Evolutionary conservation across 2,888 invertebrate species (phyloP), one percentile per base, ranked within the genome.

Genomic region (Mesopsocus fuscifrons): DNA sequence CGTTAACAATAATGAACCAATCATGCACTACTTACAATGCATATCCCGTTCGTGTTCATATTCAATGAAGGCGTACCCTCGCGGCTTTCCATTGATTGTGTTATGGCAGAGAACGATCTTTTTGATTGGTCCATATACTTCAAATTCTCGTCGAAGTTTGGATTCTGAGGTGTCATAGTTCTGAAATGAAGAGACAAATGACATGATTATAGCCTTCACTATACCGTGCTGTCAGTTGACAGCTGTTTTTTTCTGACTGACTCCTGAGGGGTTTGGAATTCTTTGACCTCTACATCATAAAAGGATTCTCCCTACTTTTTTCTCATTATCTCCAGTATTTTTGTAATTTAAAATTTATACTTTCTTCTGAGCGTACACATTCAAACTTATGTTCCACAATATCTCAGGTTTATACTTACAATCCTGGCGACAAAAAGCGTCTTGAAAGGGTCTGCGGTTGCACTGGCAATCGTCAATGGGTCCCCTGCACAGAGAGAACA

Each of bases 141-240:
- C 98, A 66, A 99, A 98, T 60, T 98, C 98, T 64, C 97, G 74
- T 45, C 94, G 67, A 15, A 98, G 66, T 58, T 99, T 98, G 1
- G 94, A 92, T 62, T 98, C 98, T 0, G 97, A 95, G 1, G 97
- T 92, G 63, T 98, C 98, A 65, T 92, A 98, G 61, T 97, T 98
- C 91, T 91, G 68, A 47, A 72, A 71, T 53, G 51, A 50, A 49
- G 45, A 45, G 50, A 49, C 45, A 35, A 38, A 38, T 38, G 22
- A 45, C 40, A n/a, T n/a, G n/a, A n/a, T n/a, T n/a, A n/a, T n/a
- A 50, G 48, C 42, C 15, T 49, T 11, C 51, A 30, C 3, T 26
- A 18, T 21, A 31, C 49, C 49, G 48, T 45, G 44, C 46, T 49
- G 50, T 50, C 50, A 48, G 49, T 49, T 48, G 45, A 34, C n/a